Conservation (phyloP, 2,113 vertebrate species). For the Noturus placidus region DNA sequence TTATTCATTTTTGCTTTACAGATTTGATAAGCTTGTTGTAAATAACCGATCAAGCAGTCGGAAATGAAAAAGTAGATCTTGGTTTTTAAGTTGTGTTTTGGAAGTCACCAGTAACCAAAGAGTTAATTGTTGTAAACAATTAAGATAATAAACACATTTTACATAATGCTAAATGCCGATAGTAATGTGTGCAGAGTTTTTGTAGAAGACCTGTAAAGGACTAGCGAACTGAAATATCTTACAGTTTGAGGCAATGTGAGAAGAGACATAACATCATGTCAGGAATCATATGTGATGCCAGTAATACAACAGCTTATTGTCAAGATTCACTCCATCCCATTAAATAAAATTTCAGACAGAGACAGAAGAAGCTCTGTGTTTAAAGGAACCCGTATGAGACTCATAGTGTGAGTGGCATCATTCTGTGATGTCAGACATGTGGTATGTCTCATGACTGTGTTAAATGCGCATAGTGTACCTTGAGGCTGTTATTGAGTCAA, state of each 20-base stretch:
- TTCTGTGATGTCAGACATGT: conserved; percentile 23
- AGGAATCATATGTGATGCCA: not conserved
- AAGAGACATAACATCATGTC: not conserved
- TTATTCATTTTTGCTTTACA: not conserved
- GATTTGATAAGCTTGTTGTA: not conserved
- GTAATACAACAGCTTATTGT: not conserved
- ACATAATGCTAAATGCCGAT: not conserved
- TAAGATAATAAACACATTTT: not conserved
- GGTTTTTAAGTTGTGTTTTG: not conserved
- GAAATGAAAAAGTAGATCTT: not conserved
- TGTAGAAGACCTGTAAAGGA: not conserved
- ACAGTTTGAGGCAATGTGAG: not conserved
- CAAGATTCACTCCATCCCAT: not conserved
- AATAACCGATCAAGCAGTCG: not conserved
- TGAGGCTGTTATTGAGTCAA: not conserved
- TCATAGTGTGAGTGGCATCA: not conserved
- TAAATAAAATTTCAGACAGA: not conserved
- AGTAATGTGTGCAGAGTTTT: not conserved
- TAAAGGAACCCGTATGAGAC: not conserved
- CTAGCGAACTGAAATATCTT: not conserved
- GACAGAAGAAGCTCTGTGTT: not conserved
- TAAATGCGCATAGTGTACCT: not conserved
- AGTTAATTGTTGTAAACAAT: not conserved
- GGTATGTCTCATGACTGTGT: conserved; percentile 31
- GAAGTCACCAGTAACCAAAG: not conserved